Percentiles rank a stretch among this genome's conserved stretches.
phyloP scores from a whole-genome alignment of 2,888 invertebrate genomes.

The Andrena bicolor region DNA sequence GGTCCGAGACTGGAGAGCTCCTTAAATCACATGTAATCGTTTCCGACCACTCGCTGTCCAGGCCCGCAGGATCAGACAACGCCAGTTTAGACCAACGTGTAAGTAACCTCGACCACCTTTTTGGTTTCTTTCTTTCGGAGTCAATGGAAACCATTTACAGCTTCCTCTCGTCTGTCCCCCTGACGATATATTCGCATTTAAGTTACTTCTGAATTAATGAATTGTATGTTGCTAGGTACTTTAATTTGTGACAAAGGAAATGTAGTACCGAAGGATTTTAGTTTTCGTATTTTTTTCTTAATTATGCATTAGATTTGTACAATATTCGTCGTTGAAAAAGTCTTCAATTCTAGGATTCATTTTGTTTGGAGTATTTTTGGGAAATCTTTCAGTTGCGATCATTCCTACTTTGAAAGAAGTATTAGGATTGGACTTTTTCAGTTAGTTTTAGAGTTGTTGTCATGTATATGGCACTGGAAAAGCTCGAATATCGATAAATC shows the following conservation, averaged over 20 bases:
- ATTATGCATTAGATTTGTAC: too few species aligned
- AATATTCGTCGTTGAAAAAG: too few species aligned
- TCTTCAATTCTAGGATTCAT: too few species aligned
- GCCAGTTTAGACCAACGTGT: conserved; percentile 59
- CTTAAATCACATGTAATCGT: conserved; percentile 75
- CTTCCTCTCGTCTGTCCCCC: neutral
- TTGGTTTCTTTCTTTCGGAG: conserved; percentile 24
- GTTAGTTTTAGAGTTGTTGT: too few species aligned
- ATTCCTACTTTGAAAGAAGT: too few species aligned
- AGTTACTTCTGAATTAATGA: neutral
- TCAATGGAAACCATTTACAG: conserved; percentile 33
- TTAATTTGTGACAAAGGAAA: too few species aligned
- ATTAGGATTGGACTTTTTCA: too few species aligned
- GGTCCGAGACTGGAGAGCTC: conserved; percentile 67
- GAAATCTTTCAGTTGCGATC: too few species aligned
- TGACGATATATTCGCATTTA: conserved; percentile 10
- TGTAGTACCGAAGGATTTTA: neutral
- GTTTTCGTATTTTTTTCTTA: too few species aligned
- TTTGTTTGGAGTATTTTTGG: too few species aligned
- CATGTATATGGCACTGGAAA: too few species aligned
- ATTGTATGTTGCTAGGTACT: neutral
- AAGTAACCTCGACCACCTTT: conserved; percentile 42
- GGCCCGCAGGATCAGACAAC: conserved; percentile 61
- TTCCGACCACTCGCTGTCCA: conserved; percentile 70
- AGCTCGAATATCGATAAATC: too few species aligned